phyloP scores from a whole-genome alignment of 2,888 invertebrate species.

The Sesia bembeciformis region DNA sequence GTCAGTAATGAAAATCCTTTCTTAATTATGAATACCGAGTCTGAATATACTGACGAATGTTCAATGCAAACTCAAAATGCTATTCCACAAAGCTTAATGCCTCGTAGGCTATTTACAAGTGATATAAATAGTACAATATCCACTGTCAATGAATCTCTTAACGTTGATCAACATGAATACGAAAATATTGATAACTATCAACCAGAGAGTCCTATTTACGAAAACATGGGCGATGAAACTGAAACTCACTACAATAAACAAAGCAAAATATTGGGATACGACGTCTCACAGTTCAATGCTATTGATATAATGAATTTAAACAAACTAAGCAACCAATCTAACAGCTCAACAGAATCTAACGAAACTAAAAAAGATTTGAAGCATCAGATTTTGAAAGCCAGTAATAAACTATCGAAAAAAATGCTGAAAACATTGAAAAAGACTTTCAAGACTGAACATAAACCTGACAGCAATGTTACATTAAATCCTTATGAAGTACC shows the following conservation, averaged over 20 bases:
- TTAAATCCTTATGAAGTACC: constrained; percentile 67
- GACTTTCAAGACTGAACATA: constrained; percentile 53
- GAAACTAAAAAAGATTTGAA: constrained; percentile 50
- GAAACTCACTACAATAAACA: constrained; percentile 51
- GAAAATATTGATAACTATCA: constrained; percentile 54
- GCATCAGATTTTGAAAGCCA: constrained; percentile 45
- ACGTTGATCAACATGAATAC: constrained; percentile 42
- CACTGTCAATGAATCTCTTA: constrained; percentile 49
- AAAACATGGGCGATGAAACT: constrained; percentile 41
- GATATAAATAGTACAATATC: constrained; percentile 63
- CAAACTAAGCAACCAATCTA: constrained; percentile 27
- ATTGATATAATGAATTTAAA: constrained; percentile 62
- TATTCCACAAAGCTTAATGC: constrained; percentile 25
- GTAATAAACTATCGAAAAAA: constrained; percentile 57
- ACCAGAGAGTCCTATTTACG: constrained; percentile 55
- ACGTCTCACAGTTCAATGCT: constrained; percentile 59
- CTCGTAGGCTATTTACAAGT: constrained; percentile 46
- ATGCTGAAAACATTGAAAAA: constrained; percentile 61
- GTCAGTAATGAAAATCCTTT: constrained; percentile 42
- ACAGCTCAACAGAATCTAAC: constrained; percentile 45
- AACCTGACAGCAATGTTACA: constrained; percentile 35
- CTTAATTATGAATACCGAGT: constrained; percentile 24
- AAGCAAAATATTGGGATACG: constrained; percentile 62
- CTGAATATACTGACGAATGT: constrained; percentile 40
- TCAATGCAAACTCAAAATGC: constrained; percentile 18